Evolutionary conservation across 2,797 vertebrate genomes (phyloP).

Genomic region (Podarcis lilfordi): DNA sequence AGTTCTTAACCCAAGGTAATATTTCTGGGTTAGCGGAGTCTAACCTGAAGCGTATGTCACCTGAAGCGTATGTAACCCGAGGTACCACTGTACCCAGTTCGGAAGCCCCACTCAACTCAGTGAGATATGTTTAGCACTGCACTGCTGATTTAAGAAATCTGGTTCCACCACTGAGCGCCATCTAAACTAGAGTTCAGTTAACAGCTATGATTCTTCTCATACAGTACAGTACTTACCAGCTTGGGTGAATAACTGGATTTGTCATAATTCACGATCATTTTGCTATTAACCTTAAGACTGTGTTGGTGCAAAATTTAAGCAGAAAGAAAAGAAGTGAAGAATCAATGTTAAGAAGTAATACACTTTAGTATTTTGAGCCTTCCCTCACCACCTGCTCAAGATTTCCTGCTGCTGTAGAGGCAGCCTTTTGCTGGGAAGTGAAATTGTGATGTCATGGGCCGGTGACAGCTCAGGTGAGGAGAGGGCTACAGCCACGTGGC

Average conservation of each 20-base stretch:
- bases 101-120: background rate
- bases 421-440: background rate
- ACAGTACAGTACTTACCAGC: background rate
- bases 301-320: background rate
- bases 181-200: background rate
- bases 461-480: background rate
- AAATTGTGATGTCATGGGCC: constrained; percentile 18
- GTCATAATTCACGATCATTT: background rate
- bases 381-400: background rate
- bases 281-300: background rate
- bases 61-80: too few relatives aligned
- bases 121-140: background rate
- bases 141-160: background rate
- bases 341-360: constrained; percentile 3
- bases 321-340: background rate
- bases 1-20: too few relatives aligned
- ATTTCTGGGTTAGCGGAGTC: too few relatives aligned
- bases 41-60: too few relatives aligned
- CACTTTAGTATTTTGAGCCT: background rate
- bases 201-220: background rate
- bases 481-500: background rate
- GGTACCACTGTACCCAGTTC: too few relatives aligned
- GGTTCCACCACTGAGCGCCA: background rate
- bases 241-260: background rate
- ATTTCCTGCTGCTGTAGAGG: constrained; percentile 20